Conservation (phyloP, 2,113 vertebrate species). For the Periophthalmodon schlosseri region DNA sequence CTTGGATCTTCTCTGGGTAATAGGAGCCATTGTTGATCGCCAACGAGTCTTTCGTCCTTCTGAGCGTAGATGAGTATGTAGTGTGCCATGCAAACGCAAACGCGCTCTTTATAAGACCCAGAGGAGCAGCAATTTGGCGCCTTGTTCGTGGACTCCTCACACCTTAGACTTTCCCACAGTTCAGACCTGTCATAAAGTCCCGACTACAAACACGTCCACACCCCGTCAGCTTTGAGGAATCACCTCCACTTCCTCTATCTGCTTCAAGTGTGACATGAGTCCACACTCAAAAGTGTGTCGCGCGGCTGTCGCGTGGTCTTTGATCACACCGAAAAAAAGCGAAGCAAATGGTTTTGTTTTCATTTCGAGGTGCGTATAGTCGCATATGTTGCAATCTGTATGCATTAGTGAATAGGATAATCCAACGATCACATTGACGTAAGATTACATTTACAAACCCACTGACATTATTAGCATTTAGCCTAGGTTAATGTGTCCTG, state of each 20-base stretch:
- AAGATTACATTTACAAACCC: not conserved
- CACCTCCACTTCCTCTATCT: slow-evolving; percentile 6
- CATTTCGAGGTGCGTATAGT: too few species aligned
- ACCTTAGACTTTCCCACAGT: slow-evolving; percentile 42
- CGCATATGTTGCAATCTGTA: too few species aligned
- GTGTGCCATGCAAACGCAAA: not conserved
- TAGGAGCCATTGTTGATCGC: slow-evolving; percentile 13
- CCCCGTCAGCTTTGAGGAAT: not conserved
- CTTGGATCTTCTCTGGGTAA: slow-evolving; percentile 5
- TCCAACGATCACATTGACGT: not conserved
- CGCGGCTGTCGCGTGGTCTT: not conserved
- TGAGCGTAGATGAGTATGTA: not conserved
- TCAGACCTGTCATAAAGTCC: slow-evolving; percentile 16
- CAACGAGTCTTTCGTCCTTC: not conserved
- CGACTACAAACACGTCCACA: slow-evolving; percentile 9
- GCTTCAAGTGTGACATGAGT: slow-evolving; percentile 1
- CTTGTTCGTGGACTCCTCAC: slow-evolving; percentile 13
- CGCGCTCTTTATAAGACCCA: slow-evolving; percentile 13
- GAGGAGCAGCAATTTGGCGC: not conserved
- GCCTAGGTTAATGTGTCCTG: too few species aligned
- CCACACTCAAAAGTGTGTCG: not conserved
- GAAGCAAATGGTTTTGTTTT: too few species aligned
- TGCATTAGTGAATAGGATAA: too few species aligned
- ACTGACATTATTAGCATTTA: not conserved
- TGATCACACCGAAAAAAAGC: not conserved